Conservation (phyloP, 1,140 invertebrate species). For the Drosophila burlai region DNA sequence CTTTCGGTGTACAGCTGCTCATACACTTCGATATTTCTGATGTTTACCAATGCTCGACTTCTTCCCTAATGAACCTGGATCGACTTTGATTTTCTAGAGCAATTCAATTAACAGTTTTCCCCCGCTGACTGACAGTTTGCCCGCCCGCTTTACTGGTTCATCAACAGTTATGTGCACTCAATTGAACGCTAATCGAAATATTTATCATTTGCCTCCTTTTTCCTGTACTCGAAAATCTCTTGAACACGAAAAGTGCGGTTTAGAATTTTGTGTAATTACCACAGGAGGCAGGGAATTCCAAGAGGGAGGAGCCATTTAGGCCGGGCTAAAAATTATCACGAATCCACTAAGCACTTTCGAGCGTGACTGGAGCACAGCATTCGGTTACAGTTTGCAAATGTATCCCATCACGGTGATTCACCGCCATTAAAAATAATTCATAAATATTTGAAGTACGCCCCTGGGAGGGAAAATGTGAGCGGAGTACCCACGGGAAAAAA, state of each 20-base stretch:
- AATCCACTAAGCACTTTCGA: constrained; percentile 40
- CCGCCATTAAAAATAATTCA: constrained; percentile 42
- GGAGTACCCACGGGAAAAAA: background rate
- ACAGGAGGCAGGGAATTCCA: background rate
- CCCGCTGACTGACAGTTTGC: constrained; percentile 9
- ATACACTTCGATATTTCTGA: background rate
- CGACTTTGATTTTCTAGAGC: constrained; percentile 47
- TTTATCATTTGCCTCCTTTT: constrained; percentile 32
- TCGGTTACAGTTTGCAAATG: constrained; percentile 20
- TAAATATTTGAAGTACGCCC: constrained; percentile 14
- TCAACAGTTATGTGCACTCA: constrained; percentile 75
- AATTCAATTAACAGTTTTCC: constrained; percentile 73
- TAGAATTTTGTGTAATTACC: constrained; percentile 43
- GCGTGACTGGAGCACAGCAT: constrained; percentile 22
- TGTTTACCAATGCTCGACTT: constrained; percentile 31
- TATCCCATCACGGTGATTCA: constrained; percentile 12
- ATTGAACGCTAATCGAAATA: constrained; percentile 77
- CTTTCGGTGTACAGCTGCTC: background rate
- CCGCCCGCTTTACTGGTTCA: constrained; percentile 31
- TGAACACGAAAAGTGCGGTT: constrained; percentile 37
- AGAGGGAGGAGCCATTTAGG: background rate
- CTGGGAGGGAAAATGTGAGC: background rate
- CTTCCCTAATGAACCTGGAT: constrained; percentile 53
- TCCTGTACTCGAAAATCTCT: constrained; percentile 20
- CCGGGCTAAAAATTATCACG: constrained; percentile 33